Conservation (phyloP, 2,888 invertebrate species). For the Baccha elongata region DNA sequence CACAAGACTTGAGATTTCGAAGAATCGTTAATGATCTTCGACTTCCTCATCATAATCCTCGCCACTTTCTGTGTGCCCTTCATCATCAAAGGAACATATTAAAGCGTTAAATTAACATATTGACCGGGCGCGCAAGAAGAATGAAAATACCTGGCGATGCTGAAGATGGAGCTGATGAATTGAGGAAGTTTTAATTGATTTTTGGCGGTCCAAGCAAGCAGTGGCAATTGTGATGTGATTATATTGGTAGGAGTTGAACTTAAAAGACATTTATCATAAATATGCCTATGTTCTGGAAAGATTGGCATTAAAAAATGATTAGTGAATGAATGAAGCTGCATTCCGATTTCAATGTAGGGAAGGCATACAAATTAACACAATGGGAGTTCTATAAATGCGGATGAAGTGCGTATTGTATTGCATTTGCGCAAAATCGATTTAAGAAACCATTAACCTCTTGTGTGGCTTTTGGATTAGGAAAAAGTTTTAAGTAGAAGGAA, state of each 20-base stretch:
- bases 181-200: slow-evolving; percentile 72
- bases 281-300: slow-evolving; percentile 57
- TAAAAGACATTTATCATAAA: slow-evolving; percentile 65
- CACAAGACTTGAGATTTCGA: slow-evolving; percentile 37
- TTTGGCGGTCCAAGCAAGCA: slow-evolving; percentile 44
- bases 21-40: slow-evolving; percentile 69
- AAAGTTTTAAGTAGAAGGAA: background rate
- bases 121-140: slow-evolving; percentile 44
- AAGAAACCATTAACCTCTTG: slow-evolving; percentile 37
- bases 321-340: slow-evolving; percentile 58
- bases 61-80: background rate
- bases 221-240: slow-evolving; percentile 23
- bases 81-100: slow-evolving; percentile 44
- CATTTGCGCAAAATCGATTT: slow-evolving; percentile 60
- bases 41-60: background rate
- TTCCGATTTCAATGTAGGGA: slow-evolving; percentile 19
- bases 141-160: slow-evolving; percentile 48
- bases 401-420: slow-evolving; percentile 57
- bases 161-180: slow-evolving; percentile 60
- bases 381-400: slow-evolving; percentile 6
- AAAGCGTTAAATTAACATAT: slow-evolving; percentile 74
- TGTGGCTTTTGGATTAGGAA: slow-evolving; percentile 10
- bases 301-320: slow-evolving; percentile 74
- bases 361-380: slow-evolving; percentile 26
- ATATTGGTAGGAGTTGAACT: slow-evolving; percentile 40